A percentile compares a stretch with the other conserved stretches of the same genome.
Conservation (phyloP, 2,113 vertebrate genomes). For the Phoenicopterus ruber region DNA sequence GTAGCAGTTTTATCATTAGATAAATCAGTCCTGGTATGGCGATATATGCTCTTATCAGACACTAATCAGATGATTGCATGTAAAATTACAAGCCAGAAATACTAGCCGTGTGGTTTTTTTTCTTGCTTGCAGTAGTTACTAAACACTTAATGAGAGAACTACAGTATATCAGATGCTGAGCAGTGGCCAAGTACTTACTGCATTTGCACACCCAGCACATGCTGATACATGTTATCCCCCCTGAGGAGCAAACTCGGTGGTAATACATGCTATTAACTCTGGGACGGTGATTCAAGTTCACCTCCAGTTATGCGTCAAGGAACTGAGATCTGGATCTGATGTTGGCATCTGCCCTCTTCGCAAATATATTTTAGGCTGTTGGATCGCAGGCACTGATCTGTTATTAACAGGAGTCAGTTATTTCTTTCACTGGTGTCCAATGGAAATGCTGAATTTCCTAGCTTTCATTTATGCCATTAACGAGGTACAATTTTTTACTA, state of each 20-base stretch:
- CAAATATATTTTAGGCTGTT: background rate
- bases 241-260: background rate
- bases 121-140: background rate
- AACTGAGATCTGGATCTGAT: background rate
- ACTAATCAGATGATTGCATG: background rate
- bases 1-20: background rate
- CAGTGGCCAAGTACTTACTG: background rate
- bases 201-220: background rate
- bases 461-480: background rate
- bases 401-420: background rate
- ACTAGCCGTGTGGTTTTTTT: background rate
- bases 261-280: background rate
- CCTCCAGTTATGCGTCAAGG: background rate
- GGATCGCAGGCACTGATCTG: background rate
- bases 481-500: background rate
- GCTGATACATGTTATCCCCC: fast-evolving
- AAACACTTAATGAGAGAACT: background rate
- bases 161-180: background rate
- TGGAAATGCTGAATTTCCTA: background rate
- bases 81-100: background rate
- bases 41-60: background rate
- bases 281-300: background rate
- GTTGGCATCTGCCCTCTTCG: background rate
- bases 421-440: background rate
- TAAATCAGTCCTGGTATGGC: background rate